phyloP scores from a whole-genome alignment of 2,113 vertebrate species.

The Zapus hudsonius region DNA sequence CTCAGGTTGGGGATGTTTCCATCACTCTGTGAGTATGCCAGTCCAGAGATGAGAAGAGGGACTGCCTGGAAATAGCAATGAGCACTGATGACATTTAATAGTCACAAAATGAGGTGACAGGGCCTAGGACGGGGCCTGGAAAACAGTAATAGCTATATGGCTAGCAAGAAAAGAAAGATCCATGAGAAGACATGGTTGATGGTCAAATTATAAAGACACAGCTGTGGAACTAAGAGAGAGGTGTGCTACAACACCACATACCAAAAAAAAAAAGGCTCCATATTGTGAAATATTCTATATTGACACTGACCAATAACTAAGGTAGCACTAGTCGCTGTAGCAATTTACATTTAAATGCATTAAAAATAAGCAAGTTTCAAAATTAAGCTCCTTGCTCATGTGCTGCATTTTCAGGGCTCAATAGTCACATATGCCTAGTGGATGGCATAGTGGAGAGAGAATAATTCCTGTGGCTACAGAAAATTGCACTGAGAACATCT shows the following conservation, averaged over 20 bases:
- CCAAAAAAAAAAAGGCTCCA: neutral
- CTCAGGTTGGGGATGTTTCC: neutral
- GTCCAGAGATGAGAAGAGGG: neutral
- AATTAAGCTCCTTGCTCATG: neutral
- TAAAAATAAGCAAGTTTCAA: constrained; percentile 15
- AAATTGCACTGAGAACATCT: neutral
- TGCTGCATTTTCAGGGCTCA: neutral
- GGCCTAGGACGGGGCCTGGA: neutral
- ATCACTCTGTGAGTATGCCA: neutral
- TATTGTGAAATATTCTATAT: neutral
- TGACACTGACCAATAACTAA: neutral
- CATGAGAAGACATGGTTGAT: neutral
- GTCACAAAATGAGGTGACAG: neutral
- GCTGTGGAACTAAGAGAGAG: neutral
- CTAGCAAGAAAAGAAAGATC: neutral
- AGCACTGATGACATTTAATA: neutral
- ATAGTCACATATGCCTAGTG: neutral
- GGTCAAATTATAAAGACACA: neutral
- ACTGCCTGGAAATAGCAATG: neutral
- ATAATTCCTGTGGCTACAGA: neutral
- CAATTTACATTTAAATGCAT: neutral
- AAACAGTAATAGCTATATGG: neutral
- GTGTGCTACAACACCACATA: neutral
- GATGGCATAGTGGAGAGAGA: neutral
- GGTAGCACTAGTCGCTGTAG: neutral